Evolutionary conservation across 2,888 invertebrate species (phyloP).

Genomic region (Leptopilina syphax): DNA sequence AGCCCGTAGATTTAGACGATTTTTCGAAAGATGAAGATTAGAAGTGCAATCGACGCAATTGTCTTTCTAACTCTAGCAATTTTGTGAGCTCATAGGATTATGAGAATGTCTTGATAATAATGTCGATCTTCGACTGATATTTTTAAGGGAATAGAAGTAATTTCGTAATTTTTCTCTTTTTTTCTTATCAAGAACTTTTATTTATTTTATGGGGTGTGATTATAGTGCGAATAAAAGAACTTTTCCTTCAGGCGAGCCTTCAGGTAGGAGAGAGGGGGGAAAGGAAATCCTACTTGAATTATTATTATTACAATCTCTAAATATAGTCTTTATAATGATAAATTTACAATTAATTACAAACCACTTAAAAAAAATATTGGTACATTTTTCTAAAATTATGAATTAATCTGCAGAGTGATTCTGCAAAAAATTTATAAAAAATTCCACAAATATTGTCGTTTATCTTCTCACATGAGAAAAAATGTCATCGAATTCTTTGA

Average conservation of each 20-base stretch:
- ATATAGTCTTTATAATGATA: constrained; percentile 34
- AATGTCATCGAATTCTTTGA: too few relatives aligned
- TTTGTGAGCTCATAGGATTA: constrained; percentile 43
- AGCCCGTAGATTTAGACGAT: constrained; percentile 48
- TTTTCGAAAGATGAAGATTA: constrained; percentile 51
- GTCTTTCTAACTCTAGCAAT: constrained; percentile 43
- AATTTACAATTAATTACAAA: constrained; percentile 35
- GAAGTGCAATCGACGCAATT: constrained; percentile 46
- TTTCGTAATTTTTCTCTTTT: not conserved
- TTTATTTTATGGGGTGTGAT: constrained; percentile 26
- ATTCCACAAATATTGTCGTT: too few relatives aligned
- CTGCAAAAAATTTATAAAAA: too few relatives aligned
- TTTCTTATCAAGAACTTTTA: not conserved
- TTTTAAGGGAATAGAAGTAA: not conserved
- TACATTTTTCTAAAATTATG: too few relatives aligned
- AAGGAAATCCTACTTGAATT: too few relatives aligned
- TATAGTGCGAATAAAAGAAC: constrained; percentile 1
- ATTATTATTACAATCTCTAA: too few relatives aligned
- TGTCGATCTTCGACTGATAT: constrained; percentile 9
- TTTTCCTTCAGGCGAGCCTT: not conserved
- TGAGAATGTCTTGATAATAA: constrained; percentile 44
- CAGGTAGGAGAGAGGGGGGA: too few relatives aligned
- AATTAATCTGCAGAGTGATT: too few relatives aligned
- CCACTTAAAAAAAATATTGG: too few relatives aligned
- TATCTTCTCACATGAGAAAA: too few relatives aligned